phyloP scores from a whole-genome alignment of 2,113 vertebrate genomes.

The Myanophis thanlyinensis region DNA sequence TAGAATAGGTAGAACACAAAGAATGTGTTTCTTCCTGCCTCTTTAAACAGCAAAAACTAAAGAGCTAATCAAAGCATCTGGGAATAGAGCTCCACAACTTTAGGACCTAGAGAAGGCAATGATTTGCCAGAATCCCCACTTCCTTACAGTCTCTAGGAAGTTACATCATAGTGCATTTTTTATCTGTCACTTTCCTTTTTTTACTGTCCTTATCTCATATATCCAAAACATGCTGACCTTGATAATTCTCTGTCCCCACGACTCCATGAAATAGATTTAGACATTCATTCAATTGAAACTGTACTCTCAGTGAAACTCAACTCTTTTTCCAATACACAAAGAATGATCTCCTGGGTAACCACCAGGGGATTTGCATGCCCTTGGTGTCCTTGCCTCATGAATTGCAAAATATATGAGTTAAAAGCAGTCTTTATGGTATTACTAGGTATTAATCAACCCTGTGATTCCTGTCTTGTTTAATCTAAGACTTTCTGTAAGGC shows the following conservation, averaged over 20 bases:
- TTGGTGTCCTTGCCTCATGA: slow-evolving; percentile 15
- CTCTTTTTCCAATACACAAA: not conserved
- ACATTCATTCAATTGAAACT: not conserved
- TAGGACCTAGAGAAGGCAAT: not conserved
- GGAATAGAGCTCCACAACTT: not conserved
- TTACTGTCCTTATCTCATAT: not conserved
- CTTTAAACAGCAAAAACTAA: not conserved
- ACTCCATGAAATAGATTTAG: not conserved
- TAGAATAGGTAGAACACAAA: too few relatives aligned
- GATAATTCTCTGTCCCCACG: not conserved
- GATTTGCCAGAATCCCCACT: not conserved
- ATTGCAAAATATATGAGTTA: slow-evolving; percentile 12
- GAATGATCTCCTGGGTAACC: slow-evolving; percentile 17
- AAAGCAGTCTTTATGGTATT: slow-evolving; percentile 23
- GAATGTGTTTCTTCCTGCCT: not conserved
- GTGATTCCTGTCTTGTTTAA: slow-evolving; percentile 56
- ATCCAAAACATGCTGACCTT: not conserved
- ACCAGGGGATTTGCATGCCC: slow-evolving; percentile 13
- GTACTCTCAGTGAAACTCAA: not conserved
- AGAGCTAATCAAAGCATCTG: not conserved
- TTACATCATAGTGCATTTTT: not conserved
- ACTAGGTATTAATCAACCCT: slow-evolving; percentile 41
- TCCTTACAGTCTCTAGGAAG: not conserved
- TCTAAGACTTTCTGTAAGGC: slow-evolving; percentile 32
- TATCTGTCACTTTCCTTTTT: not conserved